Evolutionary conservation across 2,797 vertebrate genomes (phyloP), one percentile per base, ranked within the genome.

Genomic region (Emys orbicularis): DNA sequence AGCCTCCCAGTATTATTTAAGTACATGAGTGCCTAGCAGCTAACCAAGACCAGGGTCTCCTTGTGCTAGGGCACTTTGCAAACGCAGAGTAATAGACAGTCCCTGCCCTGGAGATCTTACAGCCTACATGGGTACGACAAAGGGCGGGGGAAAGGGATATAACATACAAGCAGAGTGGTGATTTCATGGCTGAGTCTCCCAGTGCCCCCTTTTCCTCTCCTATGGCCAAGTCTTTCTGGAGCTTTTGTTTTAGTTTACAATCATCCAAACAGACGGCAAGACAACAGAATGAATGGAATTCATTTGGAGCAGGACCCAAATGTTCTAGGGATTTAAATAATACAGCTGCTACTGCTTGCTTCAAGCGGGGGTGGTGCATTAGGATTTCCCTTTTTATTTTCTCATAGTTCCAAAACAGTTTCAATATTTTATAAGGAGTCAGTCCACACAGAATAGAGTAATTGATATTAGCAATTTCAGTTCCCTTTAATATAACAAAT

Each of bases 381-480:
- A 1, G 86, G n/a, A n/a, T 29, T 44, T 81, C 65, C 37, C 23
- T 61, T 68, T 85, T 52, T 65, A 9, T 18, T 92, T 68, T 47
- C 81, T 79, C n/a, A 0, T 1, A 65, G 59, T 50, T 54, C 44
- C 83, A 57, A 94, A 95, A 83, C 83, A 68, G 65, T 84, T 90
- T 89, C 54, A 72, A 1, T 86, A 31, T 84, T 89, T 93, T 41
- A 1, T 47, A 34, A 95, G 88, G 56, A 91, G 37, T 89, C 77
- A 34, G 76, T 95, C 93, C 34, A 65, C 93, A 91, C 94, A 95
- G 95, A 96, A 94, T 81, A 76, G 96, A 96, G 89, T 97, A 97
- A 97, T 96, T 96, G 97, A 97, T 97, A 90, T 61, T 65, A 94
- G 97, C 96, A 95, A 93, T 98, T 97, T 92, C 93, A 90, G 87